Conservation (phyloP, 2,113 vertebrate species). For the Dromiciops gliroides region DNA sequence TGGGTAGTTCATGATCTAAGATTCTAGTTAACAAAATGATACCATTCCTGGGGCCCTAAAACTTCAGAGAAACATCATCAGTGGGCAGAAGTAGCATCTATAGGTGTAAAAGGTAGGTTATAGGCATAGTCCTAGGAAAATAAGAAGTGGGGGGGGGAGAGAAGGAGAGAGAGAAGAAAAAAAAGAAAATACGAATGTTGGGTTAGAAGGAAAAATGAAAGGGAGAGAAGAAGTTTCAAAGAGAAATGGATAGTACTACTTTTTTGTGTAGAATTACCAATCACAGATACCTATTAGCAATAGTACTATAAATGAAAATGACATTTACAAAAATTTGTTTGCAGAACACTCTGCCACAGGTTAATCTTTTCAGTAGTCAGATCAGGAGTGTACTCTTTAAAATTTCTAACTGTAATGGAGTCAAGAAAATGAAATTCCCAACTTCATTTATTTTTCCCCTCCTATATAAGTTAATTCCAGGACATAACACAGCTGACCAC, state of each 20-base stretch:
- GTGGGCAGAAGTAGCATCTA: background rate
- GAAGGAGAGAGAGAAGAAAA: background rate
- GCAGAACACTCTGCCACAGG: background rate
- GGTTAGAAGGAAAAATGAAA: conserved; percentile 17
- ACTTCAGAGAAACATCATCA: background rate
- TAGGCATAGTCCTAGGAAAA: background rate
- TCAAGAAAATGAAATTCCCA: conserved; percentile 15
- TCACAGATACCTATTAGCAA: background rate
- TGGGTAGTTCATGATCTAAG: background rate
- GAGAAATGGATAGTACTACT: background rate
- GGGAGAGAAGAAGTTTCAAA: background rate
- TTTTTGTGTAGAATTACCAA: conserved; percentile 3
- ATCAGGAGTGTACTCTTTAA: background rate
- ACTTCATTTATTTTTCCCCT: background rate
- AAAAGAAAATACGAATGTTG: background rate
- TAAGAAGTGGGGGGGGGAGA: background rate
- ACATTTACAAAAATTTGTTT: background rate
- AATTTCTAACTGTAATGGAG: background rate
- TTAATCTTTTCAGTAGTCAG: conserved; percentile 32
- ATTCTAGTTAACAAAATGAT: background rate
- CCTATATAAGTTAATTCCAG: conserved; percentile 10
- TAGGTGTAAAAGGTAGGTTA: background rate
- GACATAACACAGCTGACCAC: background rate
- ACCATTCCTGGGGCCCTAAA: background rate
- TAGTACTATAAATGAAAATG: conserved; percentile 36